Evolutionary conservation across 2,113 vertebrate species (phyloP), one percentile per base, ranked within the genome.

Genomic region (Brachyistius frenatus): DNA sequence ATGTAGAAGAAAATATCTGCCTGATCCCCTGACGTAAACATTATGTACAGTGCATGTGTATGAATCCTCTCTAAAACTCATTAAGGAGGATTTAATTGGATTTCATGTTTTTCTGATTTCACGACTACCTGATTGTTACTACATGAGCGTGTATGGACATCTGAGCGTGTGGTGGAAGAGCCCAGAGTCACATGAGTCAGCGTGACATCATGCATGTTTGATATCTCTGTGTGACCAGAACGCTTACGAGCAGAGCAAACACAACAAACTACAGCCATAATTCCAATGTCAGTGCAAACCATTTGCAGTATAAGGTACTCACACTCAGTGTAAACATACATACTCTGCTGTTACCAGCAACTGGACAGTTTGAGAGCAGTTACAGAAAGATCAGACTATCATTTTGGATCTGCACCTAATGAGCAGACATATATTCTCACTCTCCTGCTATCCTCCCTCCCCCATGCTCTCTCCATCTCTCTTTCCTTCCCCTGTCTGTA

Each of bases 401-500:
- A 69, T 79, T 84, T 53, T 47, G 8, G n/a, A 82, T 86, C 30
- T 54, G 72, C 71, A 73, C 71, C 57, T 47, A 84, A 23, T 39
- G 57, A 85, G 36, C 23, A 56, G 41, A 72, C 66, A 77, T 53
- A 72, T 52, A 85, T 77, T 67, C 44, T 74, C 65, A 32, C 65
- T 84, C 47, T 57, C 23, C 61, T 33, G 56, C 66, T 76, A 84
- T 63, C 41, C 23, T 54, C 70, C 56, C 80, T 81, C 69, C 85
- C 70, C 73, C 64, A 61, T 65, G 46, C 56, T 66, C 68, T 66
- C 56, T 70, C 57, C 76, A 78, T 81, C 88, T 46, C 63, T 70
- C 78, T 78, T 87, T 83, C 64, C 88, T 80, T 84, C 76, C 53
- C 78, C 73, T 88, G 85, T 89, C 88, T 86, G 65, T 80, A 84